Conservation (phyloP, 1,140 invertebrate species). For the Drosophila navojoa region DNA sequence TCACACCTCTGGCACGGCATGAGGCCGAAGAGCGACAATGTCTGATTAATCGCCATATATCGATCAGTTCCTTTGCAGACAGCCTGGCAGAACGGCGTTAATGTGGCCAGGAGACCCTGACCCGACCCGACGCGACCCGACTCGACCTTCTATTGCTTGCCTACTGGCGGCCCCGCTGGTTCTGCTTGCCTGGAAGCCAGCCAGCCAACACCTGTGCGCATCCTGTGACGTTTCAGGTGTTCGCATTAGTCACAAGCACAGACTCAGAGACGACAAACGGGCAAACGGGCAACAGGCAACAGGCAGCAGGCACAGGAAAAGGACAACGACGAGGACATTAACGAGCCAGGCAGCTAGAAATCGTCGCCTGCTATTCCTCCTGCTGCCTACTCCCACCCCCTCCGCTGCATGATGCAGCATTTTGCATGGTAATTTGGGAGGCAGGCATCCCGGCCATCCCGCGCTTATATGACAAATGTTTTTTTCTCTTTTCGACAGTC, state of each 20-base stretch:
- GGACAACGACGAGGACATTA: constrained; percentile 67
- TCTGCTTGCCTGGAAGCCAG: constrained; percentile 19
- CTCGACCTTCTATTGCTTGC: too few species aligned
- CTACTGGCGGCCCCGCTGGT: too few species aligned
- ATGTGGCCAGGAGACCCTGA: constrained; percentile 45
- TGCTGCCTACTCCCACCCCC: neutral
- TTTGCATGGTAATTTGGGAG: constrained; percentile 67
- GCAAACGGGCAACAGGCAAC: constrained; percentile 30
- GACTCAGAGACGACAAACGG: constrained; percentile 20
- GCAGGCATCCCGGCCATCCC: constrained; percentile 21
- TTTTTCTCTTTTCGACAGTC: constrained; percentile 65
- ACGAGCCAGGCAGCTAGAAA: constrained; percentile 79
- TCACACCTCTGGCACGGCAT: constrained; percentile 71
- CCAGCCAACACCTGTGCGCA: constrained; percentile 68
- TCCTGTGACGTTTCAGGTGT: constrained; percentile 77
- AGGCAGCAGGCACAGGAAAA: constrained; percentile 43
- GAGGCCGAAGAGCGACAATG: constrained; percentile 55
- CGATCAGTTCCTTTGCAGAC: constrained; percentile 68
- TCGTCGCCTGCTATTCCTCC: constrained; percentile 11
- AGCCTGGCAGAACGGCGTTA: constrained; percentile 62
- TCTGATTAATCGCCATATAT: constrained; percentile 78
- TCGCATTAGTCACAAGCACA: constrained; percentile 75
- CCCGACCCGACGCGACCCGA: neutral
- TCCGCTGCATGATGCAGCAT: constrained; percentile 59
- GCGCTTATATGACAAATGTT: constrained; percentile 65